Percentiles rank a stretch among this genome's conserved stretches.
phyloP scores from a whole-genome alignment of 1,140 invertebrate species.

The Nylanderia fulva region DNA sequence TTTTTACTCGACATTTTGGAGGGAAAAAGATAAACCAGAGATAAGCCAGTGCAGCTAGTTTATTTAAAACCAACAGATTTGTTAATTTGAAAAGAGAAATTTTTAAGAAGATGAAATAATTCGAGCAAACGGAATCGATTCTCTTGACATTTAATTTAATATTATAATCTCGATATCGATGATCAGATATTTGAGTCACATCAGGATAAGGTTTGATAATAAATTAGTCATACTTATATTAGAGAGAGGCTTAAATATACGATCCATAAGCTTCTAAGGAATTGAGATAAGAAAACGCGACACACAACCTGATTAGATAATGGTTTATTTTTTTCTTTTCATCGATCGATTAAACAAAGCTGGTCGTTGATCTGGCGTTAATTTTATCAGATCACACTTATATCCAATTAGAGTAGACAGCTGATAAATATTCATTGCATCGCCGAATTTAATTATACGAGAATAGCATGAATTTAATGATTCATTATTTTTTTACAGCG shows the following conservation, averaged over 20 bases:
- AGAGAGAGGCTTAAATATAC: too few species aligned
- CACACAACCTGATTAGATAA: background rate
- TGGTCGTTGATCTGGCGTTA: conserved; percentile 25
- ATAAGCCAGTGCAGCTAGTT: too few species aligned
- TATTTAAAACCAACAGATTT: too few species aligned
- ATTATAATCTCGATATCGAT: background rate
- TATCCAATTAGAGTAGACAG: conserved; percentile 1
- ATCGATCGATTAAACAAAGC: background rate
- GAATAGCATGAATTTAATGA: conserved; percentile 11
- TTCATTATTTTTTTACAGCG: background rate
- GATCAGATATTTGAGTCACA: conserved; percentile 2
- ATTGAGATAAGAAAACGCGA: background rate
- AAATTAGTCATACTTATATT: background rate
- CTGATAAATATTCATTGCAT: conserved; percentile 18
- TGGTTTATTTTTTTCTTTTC: background rate
- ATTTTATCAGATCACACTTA: conserved; percentile 23
- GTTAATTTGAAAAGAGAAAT: background rate
- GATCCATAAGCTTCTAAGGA: background rate
- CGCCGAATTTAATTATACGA: background rate
- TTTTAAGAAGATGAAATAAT: background rate
- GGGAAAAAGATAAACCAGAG: too few species aligned
- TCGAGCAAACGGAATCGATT: background rate
- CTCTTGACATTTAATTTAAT: background rate
- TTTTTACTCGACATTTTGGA: too few species aligned
- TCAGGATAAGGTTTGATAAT: background rate